Evolutionary conservation across 2,113 vertebrate species (phyloP).

Genomic region (Pyxicephalus adspersus): DNA sequence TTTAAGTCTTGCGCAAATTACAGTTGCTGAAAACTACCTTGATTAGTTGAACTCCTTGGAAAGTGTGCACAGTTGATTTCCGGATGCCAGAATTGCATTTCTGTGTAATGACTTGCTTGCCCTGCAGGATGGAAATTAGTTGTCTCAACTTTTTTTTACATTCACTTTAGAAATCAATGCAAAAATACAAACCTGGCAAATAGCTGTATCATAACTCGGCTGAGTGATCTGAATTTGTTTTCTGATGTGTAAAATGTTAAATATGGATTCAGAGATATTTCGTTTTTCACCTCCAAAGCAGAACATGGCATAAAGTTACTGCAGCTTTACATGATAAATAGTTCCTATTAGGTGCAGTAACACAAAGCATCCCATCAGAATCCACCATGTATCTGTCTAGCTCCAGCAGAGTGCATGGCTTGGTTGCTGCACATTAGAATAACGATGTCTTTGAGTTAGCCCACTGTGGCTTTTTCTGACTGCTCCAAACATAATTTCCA

Average conservation of each 20-base stretch:
- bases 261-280: too few relatives aligned
- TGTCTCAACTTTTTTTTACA: conserved; percentile 19
- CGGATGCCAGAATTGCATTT: not conserved
- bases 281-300: too few relatives aligned
- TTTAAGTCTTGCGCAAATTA: conserved; percentile 11
- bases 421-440: too few relatives aligned
- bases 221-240: not conserved
- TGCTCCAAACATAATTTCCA: too few relatives aligned
- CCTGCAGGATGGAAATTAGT: conserved; percentile 25
- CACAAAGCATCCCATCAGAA: too few relatives aligned
- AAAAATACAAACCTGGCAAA: not conserved
- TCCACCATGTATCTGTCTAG: too few relatives aligned
- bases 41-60: conserved; percentile 5
- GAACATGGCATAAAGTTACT: too few relatives aligned
- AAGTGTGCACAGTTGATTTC: not conserved
- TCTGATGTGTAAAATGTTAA: not conserved
- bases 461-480: too few relatives aligned
- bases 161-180: conserved; percentile 9
- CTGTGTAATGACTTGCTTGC: conserved; percentile 17
- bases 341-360: too few relatives aligned
- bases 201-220: conserved; percentile 6
- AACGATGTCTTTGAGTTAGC: too few relatives aligned
- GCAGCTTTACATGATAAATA: too few relatives aligned
- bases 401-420: too few relatives aligned
- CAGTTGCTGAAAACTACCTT: not conserved